Evolutionary conservation across 2,113 vertebrate species (phyloP).

Genomic region (Carassius gibelio): DNA sequence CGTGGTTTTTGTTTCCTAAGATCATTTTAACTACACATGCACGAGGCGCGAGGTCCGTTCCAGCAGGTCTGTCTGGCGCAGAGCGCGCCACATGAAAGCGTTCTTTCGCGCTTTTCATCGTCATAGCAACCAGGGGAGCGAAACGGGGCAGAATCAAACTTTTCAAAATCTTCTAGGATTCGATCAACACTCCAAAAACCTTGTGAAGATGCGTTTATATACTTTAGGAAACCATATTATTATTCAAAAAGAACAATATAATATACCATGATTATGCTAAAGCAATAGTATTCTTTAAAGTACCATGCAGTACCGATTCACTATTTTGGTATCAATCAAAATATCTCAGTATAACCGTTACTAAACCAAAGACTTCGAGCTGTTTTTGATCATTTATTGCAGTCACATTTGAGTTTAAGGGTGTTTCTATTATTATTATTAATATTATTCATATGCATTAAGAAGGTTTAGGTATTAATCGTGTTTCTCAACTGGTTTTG

Average conservation of each 20-base stretch:
- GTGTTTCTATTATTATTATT: neutral
- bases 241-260: neutral
- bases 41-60: neutral
- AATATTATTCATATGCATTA: neutral
- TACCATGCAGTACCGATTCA: neutral
- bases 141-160: conserved; percentile 61
- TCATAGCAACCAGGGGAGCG: conserved; percentile 79
- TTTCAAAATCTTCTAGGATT: conserved; percentile 6
- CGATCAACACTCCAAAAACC: neutral
- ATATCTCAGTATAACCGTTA: neutral
- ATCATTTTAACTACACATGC: conserved; percentile 41
- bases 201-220: neutral
- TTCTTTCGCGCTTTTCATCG: conserved; percentile 79
- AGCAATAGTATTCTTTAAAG: neutral
- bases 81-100: conserved; percentile 77
- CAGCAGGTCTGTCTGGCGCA: conserved; percentile 58
- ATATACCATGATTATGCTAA: neutral
- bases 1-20: conserved; percentile 2
- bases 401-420: neutral
- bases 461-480: neutral
- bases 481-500: neutral
- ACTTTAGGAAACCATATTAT: neutral
- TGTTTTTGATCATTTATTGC: neutral
- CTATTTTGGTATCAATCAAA: neutral
- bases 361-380: neutral